Evolutionary conservation across 2,888 invertebrate species (phyloP), one percentile per base, ranked within the genome.

Genomic region (Lingula anatina): DNA sequence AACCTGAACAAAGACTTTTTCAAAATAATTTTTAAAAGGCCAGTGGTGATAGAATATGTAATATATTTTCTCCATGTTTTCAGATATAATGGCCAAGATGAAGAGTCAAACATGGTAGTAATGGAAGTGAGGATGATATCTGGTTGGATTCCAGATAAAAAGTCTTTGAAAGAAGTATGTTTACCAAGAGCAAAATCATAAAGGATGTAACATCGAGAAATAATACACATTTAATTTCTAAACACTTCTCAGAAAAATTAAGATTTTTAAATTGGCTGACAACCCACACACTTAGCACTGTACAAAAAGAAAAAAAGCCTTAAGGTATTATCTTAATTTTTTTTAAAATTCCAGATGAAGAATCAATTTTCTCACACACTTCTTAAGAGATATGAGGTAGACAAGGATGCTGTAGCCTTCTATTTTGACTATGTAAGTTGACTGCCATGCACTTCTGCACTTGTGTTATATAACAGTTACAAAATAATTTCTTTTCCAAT

Each of bases 121-220:
- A 87, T 94, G 82, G 91, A 92, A 67, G 87, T 94, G 0, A 85
- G 85, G 54, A 80, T 95, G 51, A 92, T 93, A 0, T 92, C 92
- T 1, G 94, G 95, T n/a, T 95, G 88, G 71, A 84, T 88, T 0
- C 88, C 89, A 0, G 90, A 92, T 62, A 66, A 72, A 78, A 84
- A 57, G 85, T 68, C 77, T 86, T 62, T 86, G 85, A 56, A 59
- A 45, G 55, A 58, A 56, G 69, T 73, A 53, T 49, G 41, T 46
- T 24, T 18, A 20, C 31, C 5, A n/a, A 31, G 15, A 31, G 15
- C 9, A 12, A 31, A n/a, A n/a, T n/a, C n/a, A n/a, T n/a, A n/a
- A n/a, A n/a, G n/a, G n/a, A n/a, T n/a, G n/a, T n/a, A n/a, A n/a
- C n/a, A n/a, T n/a, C n/a, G n/a, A n/a, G n/a, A n/a, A n/a, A n/a